These are phyloP conservation scores for Ginglymostoma cirratum DNA, from an alignment of 2,113 vertebrate genomes.

Conservation along the genomic window DNA sequence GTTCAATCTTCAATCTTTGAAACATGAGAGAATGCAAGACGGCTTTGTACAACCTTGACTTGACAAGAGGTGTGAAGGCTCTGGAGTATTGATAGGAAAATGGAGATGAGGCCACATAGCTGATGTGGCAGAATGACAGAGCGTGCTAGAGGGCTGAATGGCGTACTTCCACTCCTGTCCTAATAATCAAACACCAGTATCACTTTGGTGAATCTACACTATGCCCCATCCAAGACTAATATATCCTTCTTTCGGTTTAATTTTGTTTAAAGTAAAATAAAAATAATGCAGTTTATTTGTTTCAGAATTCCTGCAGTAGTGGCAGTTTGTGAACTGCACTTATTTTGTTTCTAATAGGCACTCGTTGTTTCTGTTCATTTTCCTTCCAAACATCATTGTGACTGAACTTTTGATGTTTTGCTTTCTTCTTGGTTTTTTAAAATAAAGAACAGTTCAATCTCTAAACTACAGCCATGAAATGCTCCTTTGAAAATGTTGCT, in stretches of 20 bases:
- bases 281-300: not conserved
- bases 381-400: not conserved
- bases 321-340: not conserved
- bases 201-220: not conserved
- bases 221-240: not conserved
- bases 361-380: not conserved
- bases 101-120: too few relatives aligned
- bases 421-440: not conserved
- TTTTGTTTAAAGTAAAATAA: not conserved
- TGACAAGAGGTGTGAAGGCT: too few relatives aligned
- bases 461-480: slow-evolving; percentile 15
- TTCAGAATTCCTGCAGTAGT: not conserved
- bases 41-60: not conserved
- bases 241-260: not conserved
- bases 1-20: not conserved
- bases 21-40: not conserved
- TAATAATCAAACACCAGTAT: not conserved
- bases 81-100: too few relatives aligned
- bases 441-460: not conserved
- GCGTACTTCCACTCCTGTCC: not conserved
- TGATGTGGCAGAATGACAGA: too few relatives aligned
- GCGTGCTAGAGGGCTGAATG: too few relatives aligned
- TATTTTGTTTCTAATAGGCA: not conserved
- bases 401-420: not conserved
- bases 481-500: not conserved